These are phyloP conservation scores for Adelognathus sp. DNA, from an alignment of 2,888 invertebrate genomes.

Conservation along the genomic window DNA sequence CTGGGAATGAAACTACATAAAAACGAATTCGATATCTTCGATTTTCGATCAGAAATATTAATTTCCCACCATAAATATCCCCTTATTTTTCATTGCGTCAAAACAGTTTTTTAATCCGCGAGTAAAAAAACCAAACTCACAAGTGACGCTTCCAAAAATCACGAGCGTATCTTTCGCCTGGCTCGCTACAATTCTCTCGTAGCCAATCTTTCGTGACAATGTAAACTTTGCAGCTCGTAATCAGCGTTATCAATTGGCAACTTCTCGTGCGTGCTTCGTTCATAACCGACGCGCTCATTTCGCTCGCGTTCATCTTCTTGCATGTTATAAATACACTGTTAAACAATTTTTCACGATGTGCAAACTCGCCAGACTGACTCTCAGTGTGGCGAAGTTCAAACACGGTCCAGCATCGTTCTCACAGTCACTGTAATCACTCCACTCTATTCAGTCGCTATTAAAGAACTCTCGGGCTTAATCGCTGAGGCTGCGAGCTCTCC, in stretches of 20 bases:
- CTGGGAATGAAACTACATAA: too few relatives aligned
- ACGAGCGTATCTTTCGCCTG: constrained; percentile 65
- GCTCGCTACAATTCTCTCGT: constrained; percentile 69
- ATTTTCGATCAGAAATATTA: too few relatives aligned
- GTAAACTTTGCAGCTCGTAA: constrained; percentile 78
- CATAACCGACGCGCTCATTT: constrained; percentile 68
- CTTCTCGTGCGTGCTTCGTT: constrained; percentile 73
- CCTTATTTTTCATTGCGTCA: not conserved
- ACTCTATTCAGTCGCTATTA: not conserved
- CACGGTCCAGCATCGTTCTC: not conserved
- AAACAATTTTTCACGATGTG: not conserved
- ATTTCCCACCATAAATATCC: too few relatives aligned
- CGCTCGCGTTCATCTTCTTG: constrained; percentile 65
- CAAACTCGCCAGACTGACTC: constrained; percentile 8
- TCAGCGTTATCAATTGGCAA: constrained; percentile 76
- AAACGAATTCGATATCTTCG: too few relatives aligned
- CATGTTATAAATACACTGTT: constrained; percentile 39
- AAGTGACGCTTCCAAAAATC: constrained; percentile 64
- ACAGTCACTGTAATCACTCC: not conserved
- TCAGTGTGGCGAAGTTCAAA: not conserved
- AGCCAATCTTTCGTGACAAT: constrained; percentile 76
- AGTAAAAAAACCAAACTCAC: constrained; percentile 65
- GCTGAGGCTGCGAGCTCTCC: too few relatives aligned
- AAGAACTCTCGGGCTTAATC: not conserved
- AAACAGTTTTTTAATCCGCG: not conserved